Base-by-base conservation (phyloP, 2,888 invertebrate genomes). In the Auanema freiburgensis region DNA sequence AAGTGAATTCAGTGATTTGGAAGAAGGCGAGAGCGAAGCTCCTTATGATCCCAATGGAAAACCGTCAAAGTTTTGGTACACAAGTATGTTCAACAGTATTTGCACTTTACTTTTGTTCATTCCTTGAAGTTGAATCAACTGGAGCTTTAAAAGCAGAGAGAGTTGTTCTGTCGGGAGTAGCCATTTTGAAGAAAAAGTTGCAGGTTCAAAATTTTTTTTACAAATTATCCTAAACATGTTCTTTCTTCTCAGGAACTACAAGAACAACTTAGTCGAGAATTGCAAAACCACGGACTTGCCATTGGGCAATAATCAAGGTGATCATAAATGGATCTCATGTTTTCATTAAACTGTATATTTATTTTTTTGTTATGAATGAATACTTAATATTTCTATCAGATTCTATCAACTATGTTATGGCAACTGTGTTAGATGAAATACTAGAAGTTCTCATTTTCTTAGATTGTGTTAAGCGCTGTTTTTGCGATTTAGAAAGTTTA, bases 121-220 rank as follows among this genome's bases (percentile, higher is more conserved):
- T 11, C 11, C 18, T 50, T 50, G 11, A 59, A 69, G 94, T 98
- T 0, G 98, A 99, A 85, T 92, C 95, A 1, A 89, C 92, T 14
- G 98, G 98, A 2, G 90, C 95, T 0, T 86, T 99, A 4, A 91
- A 91, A 83, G 96, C 98, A 0, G 95, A 97, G 85, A 96, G 92
- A 84, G 96, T 98, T 79, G 93, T 99, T 0, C 89, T 92, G 75
- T 93, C 93, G 90, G 96, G 95, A 0, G 91, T 97, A 33, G 90
- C 91, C 42, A 91, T 92, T 62, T 87, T 98, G 46, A 97, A 95
- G 86, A 93, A 92, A 83, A 98, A 98, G 86, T 87, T 98, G 25
- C 90, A 92, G 41, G 95, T 61, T n/a, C n/a, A n/a, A n/a, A 41
- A 23, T 52, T 53, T 6, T 42, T 53, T 53, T 3, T 41, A 41